Base-by-base conservation (phyloP, 2,888 invertebrate species). In the Arge pagana region DNA sequence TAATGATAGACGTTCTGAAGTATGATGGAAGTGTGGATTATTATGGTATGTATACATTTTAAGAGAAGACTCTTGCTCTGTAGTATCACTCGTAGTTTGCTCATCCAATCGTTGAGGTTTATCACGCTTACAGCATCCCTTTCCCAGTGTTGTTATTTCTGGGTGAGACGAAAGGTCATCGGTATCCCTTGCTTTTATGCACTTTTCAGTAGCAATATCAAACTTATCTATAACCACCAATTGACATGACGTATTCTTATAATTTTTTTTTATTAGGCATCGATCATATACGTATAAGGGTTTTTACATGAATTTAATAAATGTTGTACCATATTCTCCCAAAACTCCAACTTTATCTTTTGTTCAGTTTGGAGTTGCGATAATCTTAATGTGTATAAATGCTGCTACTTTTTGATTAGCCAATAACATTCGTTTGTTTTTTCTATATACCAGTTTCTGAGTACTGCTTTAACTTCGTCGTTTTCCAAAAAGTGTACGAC, bases 241-340 rank as follows among this genome's bases (percentile, higher is more conserved):
- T 15, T 2, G 5, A 39, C 11, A 24, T 39, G 21, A n/a, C n/a
- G n/a, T n/a, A n/a, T n/a, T n/a, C n/a, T n/a, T n/a, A n/a, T n/a
- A n/a, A n/a, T n/a, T n/a, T n/a, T n/a, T n/a, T n/a, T n/a, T n/a
- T n/a, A n/a, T n/a, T n/a, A n/a, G n/a, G n/a, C n/a, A n/a, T n/a
- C n/a, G n/a, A n/a, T n/a, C n/a, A n/a, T n/a, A n/a, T 18, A 16
- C 16, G 16, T 18, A 4, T 16, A 18, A 10, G 11, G 36, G 36
- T 36, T 36, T 36, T n/a, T n/a, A n/a, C 18, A 16, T 39, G 39
- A 39, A 39, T n/a, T n/a, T n/a, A n/a, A 21, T 11, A n/a, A 23
- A 39, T 7, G 15, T 15, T 21, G n/a, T 39, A 39, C 39, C 23
- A 23, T 39, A 39, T 39, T 23, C 13, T 7, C 39, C 39, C 13